A percentile compares a stretch with the other conserved stretches of the same genome.
Conservation (phyloP, 2,113 vertebrate species). For the Pteronura brasiliensis region DNA sequence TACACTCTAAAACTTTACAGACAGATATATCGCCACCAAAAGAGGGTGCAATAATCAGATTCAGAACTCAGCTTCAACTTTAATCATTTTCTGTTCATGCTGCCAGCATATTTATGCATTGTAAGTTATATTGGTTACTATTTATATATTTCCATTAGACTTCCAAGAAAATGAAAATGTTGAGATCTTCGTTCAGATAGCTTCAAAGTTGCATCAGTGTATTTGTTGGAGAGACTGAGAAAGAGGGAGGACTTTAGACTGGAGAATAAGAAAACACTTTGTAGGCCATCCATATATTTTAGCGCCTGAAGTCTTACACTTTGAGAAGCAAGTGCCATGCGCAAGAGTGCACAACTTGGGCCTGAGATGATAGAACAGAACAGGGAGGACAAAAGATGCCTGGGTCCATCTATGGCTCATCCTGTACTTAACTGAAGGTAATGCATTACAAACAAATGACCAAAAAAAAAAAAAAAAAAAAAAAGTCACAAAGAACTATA, state of each 20-base stretch:
- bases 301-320: not conserved
- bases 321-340: not conserved
- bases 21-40: not conserved
- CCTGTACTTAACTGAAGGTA: not conserved
- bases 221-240: not conserved
- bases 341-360: not conserved
- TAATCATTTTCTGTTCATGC: not conserved
- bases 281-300: not conserved
- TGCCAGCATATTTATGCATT: not conserved
- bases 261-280: not conserved
- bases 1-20: not conserved
- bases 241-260: not conserved
- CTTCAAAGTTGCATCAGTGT: not conserved
- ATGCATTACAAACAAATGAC: not conserved
- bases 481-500: not conserved
- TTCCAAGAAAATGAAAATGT: not conserved
- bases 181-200: not conserved
- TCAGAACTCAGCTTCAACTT: not conserved
- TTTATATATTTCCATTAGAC: not conserved
- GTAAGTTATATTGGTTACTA: not conserved
- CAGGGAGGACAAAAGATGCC: not conserved
- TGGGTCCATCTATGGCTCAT: not conserved
- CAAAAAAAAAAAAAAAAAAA: too few relatives aligned
- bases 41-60: not conserved
- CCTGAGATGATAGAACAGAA: not conserved